Evolutionary conservation across 2,888 invertebrate species (phyloP).

Genomic region (Platycheirus rosarum): DNA sequence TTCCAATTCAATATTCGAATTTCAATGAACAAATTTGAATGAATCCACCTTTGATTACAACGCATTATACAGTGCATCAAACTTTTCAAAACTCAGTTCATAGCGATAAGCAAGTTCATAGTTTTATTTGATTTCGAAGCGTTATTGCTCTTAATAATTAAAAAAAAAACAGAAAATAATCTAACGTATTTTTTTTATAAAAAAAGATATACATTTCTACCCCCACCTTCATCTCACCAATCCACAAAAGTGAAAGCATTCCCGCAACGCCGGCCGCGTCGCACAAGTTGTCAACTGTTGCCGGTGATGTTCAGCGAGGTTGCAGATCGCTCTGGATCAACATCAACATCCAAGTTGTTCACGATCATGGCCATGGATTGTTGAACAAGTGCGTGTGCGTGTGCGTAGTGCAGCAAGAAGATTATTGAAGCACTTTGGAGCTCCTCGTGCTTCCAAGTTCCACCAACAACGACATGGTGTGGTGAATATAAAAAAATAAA

Average conservation of each 20-base stretch:
- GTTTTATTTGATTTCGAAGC: not conserved
- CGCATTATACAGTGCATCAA: not conserved
- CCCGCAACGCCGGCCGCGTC: not conserved
- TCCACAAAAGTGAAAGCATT: constrained; percentile 30
- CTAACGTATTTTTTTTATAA: not conserved
- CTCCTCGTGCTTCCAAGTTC: constrained; percentile 7
- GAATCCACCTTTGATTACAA: too few relatives aligned
- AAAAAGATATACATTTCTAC: not conserved
- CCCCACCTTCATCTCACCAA: not conserved
- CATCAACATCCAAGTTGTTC: constrained; percentile 32
- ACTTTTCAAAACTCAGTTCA: not conserved
- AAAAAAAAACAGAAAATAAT: not conserved
- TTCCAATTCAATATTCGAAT: too few relatives aligned
- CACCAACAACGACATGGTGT: constrained; percentile 1
- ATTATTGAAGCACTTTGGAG: not conserved
- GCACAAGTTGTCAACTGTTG: not conserved
- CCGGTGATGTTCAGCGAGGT: constrained; percentile 1
- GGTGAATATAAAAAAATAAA: not conserved
- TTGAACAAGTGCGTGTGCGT: constrained; percentile 7
- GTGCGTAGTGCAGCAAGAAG: not conserved
- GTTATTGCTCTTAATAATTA: not conserved
- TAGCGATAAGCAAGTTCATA: not conserved
- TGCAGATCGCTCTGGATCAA: not conserved
- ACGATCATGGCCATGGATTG: constrained; percentile 33
- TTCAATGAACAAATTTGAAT: too few relatives aligned